Evolutionary conservation across 2,797 vertebrate species (phyloP), one percentile per base, ranked within the genome.

Genomic region (Macroramphosus scolopax): DNA sequence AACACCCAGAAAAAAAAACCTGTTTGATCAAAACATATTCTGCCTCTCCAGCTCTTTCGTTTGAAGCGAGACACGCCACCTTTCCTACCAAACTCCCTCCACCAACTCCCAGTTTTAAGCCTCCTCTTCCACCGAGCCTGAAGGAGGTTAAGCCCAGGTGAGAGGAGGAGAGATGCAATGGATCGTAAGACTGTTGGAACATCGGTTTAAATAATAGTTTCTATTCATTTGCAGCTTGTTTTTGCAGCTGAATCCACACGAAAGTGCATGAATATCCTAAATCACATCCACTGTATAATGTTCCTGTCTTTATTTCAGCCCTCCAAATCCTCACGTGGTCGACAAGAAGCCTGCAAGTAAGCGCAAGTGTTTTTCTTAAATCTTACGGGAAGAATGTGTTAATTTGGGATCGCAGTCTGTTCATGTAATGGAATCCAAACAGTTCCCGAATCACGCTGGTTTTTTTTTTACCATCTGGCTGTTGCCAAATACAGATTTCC

Each of bases 121-220:
- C 79, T 0, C 31, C 45, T 43, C 51, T 78, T 6, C 79, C 68
- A 4, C 10, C 34, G 0, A 40, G 39, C 47, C 34, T 68, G 18
- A 88, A 80, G 55, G 84, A 89, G 31, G 25, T 33, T 9, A 87
- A 83, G 62, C 30, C 44, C 31, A 81, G 80, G 89, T 88, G 63
- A 53, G 59, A 39, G 4, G 2, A 5, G 1, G 3, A 10, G 18
- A n/a, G 6, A 31, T 24, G 10, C n/a, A 2, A 11, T 17, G 6
- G 1, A 35, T 14, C 17, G 8, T n/a, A 18, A 20, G n/a, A 17
- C 12, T 17, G 12, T 17, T 6, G 3, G 25, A 47, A 17, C 9
- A 26, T 17, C 0, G 8, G 0, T 30, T 59, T 10, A 5, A 48
- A 34, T 13, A n/a, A n/a, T n/a, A n/a, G n/a, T n/a, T n/a, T n/a